Base-by-base conservation (phyloP, 2,888 invertebrate genomes). In the Morpho helenor region DNA sequence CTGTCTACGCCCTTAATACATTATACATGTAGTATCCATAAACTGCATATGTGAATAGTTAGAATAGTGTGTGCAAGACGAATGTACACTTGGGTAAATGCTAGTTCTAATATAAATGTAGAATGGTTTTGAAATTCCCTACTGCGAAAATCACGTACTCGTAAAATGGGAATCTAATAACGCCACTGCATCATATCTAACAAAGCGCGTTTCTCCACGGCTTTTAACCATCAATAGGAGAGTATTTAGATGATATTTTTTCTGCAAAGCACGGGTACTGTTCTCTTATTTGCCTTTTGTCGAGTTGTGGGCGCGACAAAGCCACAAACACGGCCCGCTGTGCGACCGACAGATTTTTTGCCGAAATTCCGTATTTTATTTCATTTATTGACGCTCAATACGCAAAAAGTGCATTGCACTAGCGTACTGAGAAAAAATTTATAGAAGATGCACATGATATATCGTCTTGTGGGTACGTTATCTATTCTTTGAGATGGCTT, bases 201-300 rank as follows among this genome's bases (percentile, higher is more conserved):
- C 89, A 90, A 90, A 77, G 67, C 68, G 23, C 80, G 80, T 82
- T 87, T 85, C 82, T 81, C 80, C 77, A 84, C 86, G 90, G 85
- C 86, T 88, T 88, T 90, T 90, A 89, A 88, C 86, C 89, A 68
- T 89, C 84, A 88, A 89, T 89, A 81, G 87, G 76, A 80, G 70
- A 75, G 81, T 87, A 89, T 87, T 89, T 89, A 86, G 86, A 84
- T 84, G 83, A 79, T 81, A 79, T 88, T 89, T 88, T 88, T 87
- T 84, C 76, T 54, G 60, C 65, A 64, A 67, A 75, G 75, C 69
- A 65, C 67, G 70, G 73, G 80, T 72, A 86, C 76, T 87, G 84
- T 89, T 88, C 89, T 83, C 84, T 87, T 89, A 89, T 89, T 88
- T 89, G 88, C 86, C 87, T 80, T 85, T 90, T 90, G 89, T 89